A percentile compares a stretch with the other conserved stretches of the same genome.
Evolutionary conservation across 2,113 vertebrate species (phyloP).

Genomic region (Polypterus bichir): DNA sequence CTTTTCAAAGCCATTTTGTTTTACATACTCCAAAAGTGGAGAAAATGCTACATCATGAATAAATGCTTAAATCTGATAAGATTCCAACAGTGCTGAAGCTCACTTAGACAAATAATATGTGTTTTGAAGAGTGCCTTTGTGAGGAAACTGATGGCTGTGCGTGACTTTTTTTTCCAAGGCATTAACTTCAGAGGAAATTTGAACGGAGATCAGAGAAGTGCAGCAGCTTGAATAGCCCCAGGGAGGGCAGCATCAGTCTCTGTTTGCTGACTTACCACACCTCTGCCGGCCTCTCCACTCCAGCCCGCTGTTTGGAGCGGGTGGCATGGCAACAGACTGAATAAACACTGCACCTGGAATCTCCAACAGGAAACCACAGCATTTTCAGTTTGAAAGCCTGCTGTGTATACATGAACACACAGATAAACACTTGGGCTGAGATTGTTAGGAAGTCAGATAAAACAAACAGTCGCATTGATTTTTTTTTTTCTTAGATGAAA

Average conservation of each 20-base stretch:
- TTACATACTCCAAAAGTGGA: too few species aligned
- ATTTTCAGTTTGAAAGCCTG: constrained; percentile 34
- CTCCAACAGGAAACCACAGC: constrained; percentile 42
- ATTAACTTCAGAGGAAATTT: constrained; percentile 1
- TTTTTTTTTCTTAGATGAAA: too few species aligned
- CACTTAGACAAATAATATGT: not conserved
- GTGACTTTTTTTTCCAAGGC: constrained; percentile 3
- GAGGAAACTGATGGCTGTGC: constrained; percentile 1
- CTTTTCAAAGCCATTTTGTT: too few species aligned
- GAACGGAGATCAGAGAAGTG: constrained; percentile 8
- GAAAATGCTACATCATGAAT: not conserved
- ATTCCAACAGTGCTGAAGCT: constrained; percentile 25
- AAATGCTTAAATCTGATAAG: constrained; percentile 35
- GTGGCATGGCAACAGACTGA: constrained; percentile 39
- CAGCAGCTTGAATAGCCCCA: constrained; percentile 20
- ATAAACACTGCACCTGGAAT: constrained; percentile 49
- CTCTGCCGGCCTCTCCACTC: constrained; percentile 25
- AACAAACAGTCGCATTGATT: not conserved
- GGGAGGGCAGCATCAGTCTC: constrained; percentile 27
- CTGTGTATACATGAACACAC: constrained; percentile 15
- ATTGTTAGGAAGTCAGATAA: constrained; percentile 3
- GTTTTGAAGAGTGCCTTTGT: not conserved
- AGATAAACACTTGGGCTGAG: constrained; percentile 9
- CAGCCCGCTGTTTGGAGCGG: constrained; percentile 39
- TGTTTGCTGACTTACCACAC: constrained; percentile 19